A percentile compares a stretch with the other conserved stretches of the same genome.
Conservation (phyloP, 2,113 vertebrate genomes). For the Nycticebus coucang region DNA sequence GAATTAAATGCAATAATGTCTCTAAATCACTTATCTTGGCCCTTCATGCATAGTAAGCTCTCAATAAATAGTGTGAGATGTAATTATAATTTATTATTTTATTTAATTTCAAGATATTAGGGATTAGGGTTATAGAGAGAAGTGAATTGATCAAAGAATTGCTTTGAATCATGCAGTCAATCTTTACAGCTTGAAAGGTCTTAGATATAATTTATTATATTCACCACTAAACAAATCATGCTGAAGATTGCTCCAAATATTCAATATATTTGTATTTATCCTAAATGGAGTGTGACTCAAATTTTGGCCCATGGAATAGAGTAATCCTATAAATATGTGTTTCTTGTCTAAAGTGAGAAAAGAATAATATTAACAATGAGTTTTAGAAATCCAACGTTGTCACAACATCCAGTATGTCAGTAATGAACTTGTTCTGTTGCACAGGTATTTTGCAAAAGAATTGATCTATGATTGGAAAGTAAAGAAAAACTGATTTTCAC, state of each 20-base stretch:
- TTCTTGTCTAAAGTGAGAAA: neutral
- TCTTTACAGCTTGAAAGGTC: neutral
- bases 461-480: neutral
- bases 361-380: neutral
- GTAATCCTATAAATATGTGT: neutral
- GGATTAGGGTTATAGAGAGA: neutral
- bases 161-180: neutral
- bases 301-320: neutral
- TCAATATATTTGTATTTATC: neutral
- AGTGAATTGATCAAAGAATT: neutral
- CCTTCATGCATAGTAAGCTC: neutral
- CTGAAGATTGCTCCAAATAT: neutral
- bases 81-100: conserved; percentile 42
- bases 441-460: neutral
- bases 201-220: neutral
- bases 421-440: neutral
- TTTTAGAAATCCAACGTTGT: neutral
- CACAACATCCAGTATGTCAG: neutral
- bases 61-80: neutral
- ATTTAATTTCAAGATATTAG: conserved; percentile 14
- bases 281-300: neutral
- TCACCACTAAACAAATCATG: neutral
- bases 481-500: neutral
- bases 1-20: conserved; percentile 30
- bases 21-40: neutral